phyloP scores from a whole-genome alignment of 2,113 vertebrate species.

The Xenopus laevis region DNA sequence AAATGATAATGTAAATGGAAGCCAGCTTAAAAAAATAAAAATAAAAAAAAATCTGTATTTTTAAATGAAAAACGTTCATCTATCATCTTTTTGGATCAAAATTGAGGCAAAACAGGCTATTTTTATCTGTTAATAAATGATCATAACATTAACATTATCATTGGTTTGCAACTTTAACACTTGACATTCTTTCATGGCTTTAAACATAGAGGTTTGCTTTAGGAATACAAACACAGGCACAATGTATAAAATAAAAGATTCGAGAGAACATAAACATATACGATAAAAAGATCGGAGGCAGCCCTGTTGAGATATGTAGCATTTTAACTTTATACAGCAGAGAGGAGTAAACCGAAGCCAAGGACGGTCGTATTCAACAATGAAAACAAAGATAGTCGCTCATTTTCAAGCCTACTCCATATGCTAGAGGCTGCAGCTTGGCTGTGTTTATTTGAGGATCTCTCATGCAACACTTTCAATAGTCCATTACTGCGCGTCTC shows the following conservation, averaged over 20 bases:
- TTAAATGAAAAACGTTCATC: no score
- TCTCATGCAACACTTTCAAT: not conserved
- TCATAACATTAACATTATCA: no score
- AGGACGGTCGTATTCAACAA: slow-evolving; percentile 28
- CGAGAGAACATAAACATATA: not conserved
- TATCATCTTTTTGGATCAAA: no score
- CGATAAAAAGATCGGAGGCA: not conserved
- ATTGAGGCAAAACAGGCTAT: not conserved
- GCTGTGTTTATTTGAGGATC: not conserved
- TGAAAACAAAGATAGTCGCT: slow-evolving; percentile 40
- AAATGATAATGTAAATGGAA: no score
- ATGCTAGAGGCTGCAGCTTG: slow-evolving; percentile 34
- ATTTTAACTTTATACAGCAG: slow-evolving; percentile 25
- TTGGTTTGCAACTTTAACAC: no score
- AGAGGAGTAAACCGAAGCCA: not conserved
- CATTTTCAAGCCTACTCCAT: slow-evolving; percentile 35
- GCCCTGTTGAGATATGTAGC: not conserved
- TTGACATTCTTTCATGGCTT: no score
- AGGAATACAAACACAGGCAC: no score
- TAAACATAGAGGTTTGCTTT: no score
- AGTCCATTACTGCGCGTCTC: not conserved
- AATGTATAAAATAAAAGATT: no score
- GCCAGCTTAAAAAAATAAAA: no score
- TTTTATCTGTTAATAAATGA: not conserved
- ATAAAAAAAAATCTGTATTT: no score